These are phyloP conservation scores for Dinomys branickii DNA, from an alignment of 2,113 vertebrate species.

Conservation along the genomic window DNA sequence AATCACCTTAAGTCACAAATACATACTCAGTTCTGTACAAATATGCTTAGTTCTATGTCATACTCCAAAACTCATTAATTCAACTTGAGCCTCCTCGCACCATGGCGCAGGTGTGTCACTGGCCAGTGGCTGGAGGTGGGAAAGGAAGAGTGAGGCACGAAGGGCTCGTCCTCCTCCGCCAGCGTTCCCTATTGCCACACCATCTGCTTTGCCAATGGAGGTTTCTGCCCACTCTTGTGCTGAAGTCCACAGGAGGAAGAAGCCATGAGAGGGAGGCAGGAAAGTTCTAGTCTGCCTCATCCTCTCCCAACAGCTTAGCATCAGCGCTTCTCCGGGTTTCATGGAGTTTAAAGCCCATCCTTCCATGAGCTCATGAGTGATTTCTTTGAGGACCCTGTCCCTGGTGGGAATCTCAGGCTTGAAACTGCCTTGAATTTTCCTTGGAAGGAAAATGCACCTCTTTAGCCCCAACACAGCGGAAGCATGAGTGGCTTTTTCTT, in stretches of 20 bases:
- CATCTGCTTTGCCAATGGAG: background rate
- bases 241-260: background rate
- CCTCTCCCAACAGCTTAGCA: fast-evolving
- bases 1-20: background rate
- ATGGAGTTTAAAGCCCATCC: background rate
- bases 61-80: background rate
- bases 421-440: background rate
- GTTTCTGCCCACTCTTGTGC: background rate
- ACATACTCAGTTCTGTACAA: background rate
- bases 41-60: background rate
- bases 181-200: background rate
- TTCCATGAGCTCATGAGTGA: background rate
- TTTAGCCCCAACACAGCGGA: background rate
- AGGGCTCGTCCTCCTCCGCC: background rate
- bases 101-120: too few relatives aligned
- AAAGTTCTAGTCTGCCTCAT: background rate
- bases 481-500: background rate
- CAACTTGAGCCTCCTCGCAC: background rate
- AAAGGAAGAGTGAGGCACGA: background rate
- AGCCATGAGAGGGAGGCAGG: fast-evolving
- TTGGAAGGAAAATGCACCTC: background rate
- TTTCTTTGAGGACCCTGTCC: background rate
- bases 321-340: background rate
- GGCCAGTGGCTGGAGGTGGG: background rate
- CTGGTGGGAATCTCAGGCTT: background rate